phyloP scores from a whole-genome alignment of 2,797 vertebrate species.

The Rhinophrynus dorsalis region DNA sequence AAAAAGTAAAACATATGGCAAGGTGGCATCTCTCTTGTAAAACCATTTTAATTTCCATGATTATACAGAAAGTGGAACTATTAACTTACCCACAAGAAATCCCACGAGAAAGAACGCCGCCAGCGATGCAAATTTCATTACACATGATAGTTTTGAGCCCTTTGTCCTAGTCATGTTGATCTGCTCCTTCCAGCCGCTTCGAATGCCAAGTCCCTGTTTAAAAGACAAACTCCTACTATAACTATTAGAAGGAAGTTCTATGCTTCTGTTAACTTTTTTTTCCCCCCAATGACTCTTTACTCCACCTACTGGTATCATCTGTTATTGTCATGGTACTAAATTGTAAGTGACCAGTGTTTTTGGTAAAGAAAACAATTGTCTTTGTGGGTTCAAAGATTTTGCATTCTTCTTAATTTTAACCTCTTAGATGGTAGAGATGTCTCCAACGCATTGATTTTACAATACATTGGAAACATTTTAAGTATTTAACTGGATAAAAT shows the following conservation, averaged over 20 bases:
- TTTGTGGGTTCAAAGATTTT: too few species aligned
- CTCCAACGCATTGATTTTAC: too few species aligned
- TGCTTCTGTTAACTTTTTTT: neutral
- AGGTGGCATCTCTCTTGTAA: too few species aligned
- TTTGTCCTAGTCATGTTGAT: constrained; percentile 16
- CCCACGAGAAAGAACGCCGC: constrained; percentile 27
- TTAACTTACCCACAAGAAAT: constrained; percentile 30
- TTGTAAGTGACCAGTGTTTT: too few species aligned
- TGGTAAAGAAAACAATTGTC: too few species aligned
- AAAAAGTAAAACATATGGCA: too few species aligned
- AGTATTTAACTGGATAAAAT: too few species aligned
- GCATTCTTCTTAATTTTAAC: too few species aligned
- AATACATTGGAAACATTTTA: too few species aligned
- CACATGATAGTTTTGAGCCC: constrained; percentile 3
- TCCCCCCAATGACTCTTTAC: neutral
- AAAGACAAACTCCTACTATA: neutral
- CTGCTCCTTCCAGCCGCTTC: neutral
- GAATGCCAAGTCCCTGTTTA: neutral
- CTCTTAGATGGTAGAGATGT: too few species aligned
- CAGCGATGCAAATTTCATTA: neutral
- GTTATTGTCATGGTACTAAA: too few species aligned
- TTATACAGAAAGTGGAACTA: neutral
- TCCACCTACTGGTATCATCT: constrained; percentile 1
- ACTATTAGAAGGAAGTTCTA: neutral
- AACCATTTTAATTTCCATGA: too few species aligned